Conservation (phyloP, 1,140 invertebrate species). For the Drosophila hydei region DNA sequence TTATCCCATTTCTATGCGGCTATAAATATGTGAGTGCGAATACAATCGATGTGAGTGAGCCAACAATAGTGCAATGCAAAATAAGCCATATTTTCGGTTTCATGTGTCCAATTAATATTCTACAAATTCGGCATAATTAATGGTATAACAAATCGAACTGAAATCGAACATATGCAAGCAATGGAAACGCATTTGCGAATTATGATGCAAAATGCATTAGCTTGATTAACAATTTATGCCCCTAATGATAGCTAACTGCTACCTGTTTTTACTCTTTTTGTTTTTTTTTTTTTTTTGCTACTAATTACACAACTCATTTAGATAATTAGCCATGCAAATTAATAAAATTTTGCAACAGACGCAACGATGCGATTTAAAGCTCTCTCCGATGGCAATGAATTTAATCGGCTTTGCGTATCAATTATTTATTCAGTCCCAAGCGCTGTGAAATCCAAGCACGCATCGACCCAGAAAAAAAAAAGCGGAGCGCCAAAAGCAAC, state of each 20-base stretch:
- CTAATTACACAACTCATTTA: constrained; percentile 49
- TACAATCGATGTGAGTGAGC: too few relatives aligned
- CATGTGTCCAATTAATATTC: neutral
- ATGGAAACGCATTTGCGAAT: constrained; percentile 18
- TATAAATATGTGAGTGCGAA: constrained; percentile 16
- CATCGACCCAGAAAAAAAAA: constrained; percentile 27
- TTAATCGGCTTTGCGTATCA: constrained; percentile 42
- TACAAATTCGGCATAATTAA: constrained; percentile 39
- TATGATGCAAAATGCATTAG: constrained; percentile 41
- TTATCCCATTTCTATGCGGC: constrained; percentile 21
- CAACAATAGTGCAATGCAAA: neutral
- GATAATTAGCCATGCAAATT: constrained; percentile 51
- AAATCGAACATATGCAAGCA: constrained; percentile 18
- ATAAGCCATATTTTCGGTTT: constrained; percentile 6
- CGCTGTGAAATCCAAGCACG: constrained; percentile 33
- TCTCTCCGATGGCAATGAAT: constrained; percentile 4
- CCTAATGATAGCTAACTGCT: constrained; percentile 19
- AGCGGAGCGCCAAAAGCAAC: neutral
- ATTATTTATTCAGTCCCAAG: constrained; percentile 39
- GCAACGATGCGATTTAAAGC: constrained; percentile 14
- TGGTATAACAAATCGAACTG: constrained; percentile 20
- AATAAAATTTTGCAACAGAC: constrained; percentile 17
- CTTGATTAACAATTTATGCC: constrained; percentile 49
- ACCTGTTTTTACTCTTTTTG: constrained; percentile 4
- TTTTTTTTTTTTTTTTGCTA: constrained; percentile 13